Base-by-base conservation (phyloP, 1,140 invertebrate species). In the Carposina sasakii region DNA sequence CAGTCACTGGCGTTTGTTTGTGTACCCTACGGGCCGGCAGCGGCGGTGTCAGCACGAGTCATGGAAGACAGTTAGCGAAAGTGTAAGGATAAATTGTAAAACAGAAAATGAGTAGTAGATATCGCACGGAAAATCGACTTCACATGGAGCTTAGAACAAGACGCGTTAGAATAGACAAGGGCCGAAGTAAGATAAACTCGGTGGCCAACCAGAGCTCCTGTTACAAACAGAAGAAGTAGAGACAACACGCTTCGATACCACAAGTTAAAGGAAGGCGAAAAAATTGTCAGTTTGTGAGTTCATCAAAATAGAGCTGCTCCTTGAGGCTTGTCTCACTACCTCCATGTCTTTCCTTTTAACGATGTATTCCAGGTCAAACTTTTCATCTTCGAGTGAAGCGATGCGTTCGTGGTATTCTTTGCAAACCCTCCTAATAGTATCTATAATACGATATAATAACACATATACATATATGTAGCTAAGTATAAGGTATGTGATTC, bases 301-400 rank as follows among this genome's bases (percentile, higher is more conserved):
- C 60, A 42, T 68, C 67, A 76, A 73, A 63, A 71, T 62, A 68
- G 52, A 74, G 54, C 61, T 59, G 57, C 59, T 60, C 47, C 53
- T 52, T 54, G 64, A 63, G 64, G 70, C 68, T 65, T 54, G 58
- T 63, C 65, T 76, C 63, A 69, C 76, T 90, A 96, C 96, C 96
- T 98, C 96, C 86, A 91, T 93, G 88, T 99, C 97, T 93, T 99
- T 98, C 89, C 92, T 93, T 89, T 95, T 94, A 86, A 99, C 96
- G 88, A 95, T 88, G 89, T 95, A 94, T 89, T 99, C 98, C 90
- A 98, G 90, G 91, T 99, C 98, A 89, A 96, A 99, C 89, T 99
- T 98, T 86, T 93, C 89, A 78, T 95, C 94, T 89, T 99, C 97
- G 88, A 99, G 90, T 66, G 88, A 81, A 75, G 77, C 81, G 87